A percentile compares a stretch with the other conserved stretches of the same genome.
Evolutionary conservation across 2,113 vertebrate genomes (phyloP).

Genomic region (Oostethus manadensis): DNA sequence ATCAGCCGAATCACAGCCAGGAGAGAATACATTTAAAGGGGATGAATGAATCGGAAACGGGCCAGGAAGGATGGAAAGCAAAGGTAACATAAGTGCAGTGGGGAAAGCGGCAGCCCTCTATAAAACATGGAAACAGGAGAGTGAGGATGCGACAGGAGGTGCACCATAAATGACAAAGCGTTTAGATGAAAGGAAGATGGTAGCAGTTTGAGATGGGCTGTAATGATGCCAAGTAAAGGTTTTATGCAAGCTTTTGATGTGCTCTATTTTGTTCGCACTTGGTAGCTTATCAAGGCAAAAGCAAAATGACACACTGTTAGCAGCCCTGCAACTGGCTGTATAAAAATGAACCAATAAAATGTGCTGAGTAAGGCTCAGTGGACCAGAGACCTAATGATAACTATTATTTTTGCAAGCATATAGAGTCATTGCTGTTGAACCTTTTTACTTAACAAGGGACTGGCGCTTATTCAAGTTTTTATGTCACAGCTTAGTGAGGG

Average conservation of each 20-base stretch:
- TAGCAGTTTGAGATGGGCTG: constrained; percentile 13
- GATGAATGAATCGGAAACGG: background rate
- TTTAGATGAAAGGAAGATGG: constrained; percentile 27
- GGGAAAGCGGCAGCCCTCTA: constrained; percentile 2
- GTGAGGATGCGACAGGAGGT: constrained; percentile 2
- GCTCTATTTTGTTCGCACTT: constrained; percentile 23
- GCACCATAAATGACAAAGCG: constrained; percentile 6
- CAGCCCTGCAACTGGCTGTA: background rate
- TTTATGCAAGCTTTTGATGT: constrained; percentile 26
- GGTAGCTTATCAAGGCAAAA: constrained; percentile 23
- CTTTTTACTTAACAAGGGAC: constrained; percentile 41
- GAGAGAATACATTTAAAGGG: constrained; percentile 23
- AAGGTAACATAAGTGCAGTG: background rate
- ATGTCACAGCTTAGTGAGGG: constrained; percentile 27
- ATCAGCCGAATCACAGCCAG: constrained; percentile 37
- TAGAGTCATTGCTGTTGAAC: background rate
- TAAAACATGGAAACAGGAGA: constrained; percentile 27
- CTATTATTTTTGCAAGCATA: constrained; percentile 14
- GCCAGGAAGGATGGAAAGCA: constrained; percentile 13
- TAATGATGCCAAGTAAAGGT: constrained; percentile 50
- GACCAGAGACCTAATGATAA: constrained; percentile 9
- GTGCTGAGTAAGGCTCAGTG: constrained; percentile 9
- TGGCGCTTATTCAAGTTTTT: constrained; percentile 35
- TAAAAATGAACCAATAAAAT: constrained; percentile 27
- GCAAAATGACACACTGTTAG: constrained; percentile 7